Percentiles rank a stretch among this genome's conserved stretches.
Conservation (phyloP, 2,888 invertebrate species). For the Torymus texanus region DNA sequence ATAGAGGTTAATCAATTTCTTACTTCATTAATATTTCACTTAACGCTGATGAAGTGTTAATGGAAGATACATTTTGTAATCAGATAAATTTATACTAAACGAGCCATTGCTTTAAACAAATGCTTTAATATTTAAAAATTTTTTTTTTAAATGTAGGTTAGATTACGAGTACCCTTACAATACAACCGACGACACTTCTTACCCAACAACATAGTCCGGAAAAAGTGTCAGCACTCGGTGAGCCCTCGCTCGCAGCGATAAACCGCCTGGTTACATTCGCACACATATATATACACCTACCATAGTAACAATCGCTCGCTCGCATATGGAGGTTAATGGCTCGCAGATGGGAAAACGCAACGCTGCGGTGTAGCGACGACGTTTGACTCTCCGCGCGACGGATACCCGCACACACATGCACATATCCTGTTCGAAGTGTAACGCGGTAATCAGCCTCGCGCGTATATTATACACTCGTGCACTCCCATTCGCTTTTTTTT, state of each 20-base stretch:
- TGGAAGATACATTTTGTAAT: background rate
- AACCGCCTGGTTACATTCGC: background rate
- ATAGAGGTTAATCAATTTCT: too few relatives aligned
- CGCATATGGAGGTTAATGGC: conserved; percentile 60
- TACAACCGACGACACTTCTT: conserved; percentile 9
- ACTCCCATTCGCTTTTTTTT: background rate
- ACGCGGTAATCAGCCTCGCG: conserved; percentile 27
- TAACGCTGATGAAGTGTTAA: too few relatives aligned
- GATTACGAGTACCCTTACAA: background rate
- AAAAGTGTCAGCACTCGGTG: conserved; percentile 2
- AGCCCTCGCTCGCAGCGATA: conserved; percentile 2
- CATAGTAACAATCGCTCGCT: conserved; percentile 35
- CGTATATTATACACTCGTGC: conserved; percentile 1
- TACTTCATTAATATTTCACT: too few relatives aligned
- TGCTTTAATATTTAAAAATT: too few relatives aligned
- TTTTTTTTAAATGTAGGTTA: too few relatives aligned
- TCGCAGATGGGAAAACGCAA: conserved; percentile 54
- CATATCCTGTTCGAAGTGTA: conserved; percentile 29
- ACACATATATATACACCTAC: background rate
- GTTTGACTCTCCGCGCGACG: conserved; percentile 5
- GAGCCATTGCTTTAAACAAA: too few relatives aligned
- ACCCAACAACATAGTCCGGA: conserved; percentile 22
- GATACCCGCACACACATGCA: background rate
- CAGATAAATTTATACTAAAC: conserved; percentile 8
- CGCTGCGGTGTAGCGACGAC: background rate